Evolutionary conservation across 1,140 invertebrate genomes (phyloP).

Genomic region (Wasmannia auropunctata): DNA sequence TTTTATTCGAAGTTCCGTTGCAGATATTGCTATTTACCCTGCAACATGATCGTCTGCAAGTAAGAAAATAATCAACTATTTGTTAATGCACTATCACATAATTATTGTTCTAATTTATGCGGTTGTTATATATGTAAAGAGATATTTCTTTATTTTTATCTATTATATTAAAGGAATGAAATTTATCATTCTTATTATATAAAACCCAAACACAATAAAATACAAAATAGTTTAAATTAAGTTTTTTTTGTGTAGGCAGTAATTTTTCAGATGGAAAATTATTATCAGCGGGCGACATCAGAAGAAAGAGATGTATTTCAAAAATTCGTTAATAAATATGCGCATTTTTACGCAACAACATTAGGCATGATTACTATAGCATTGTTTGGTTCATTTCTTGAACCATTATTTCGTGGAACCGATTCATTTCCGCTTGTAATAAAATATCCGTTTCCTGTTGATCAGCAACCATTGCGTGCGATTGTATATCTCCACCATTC

Average conservation of each 20-base stretch:
- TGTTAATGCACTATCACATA: neutral
- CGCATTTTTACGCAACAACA: neutral
- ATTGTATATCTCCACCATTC: conserved; percentile 63
- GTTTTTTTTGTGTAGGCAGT: neutral
- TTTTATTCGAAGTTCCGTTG: conserved; percentile 22
- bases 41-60: conserved; percentile 47
- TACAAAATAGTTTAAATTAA: neutral
- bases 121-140: neutral
- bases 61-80: neutral
- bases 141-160: neutral
- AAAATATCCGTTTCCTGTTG: conserved; percentile 67
- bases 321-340: conserved; percentile 53
- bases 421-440: conserved; percentile 58
- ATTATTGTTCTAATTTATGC: neutral
- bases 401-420: conserved; percentile 51
- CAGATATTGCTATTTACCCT: conserved; percentile 49
- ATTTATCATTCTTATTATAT: neutral
- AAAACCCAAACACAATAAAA: neutral
- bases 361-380: neutral
- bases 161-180: neutral
- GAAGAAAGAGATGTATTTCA: conserved; percentile 57
- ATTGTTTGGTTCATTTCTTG: neutral
- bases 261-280: conserved; percentile 64
- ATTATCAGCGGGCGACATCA: conserved; percentile 29
- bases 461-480: neutral